Base-by-base conservation (phyloP, 2,797 vertebrate species). In the Monodelphis domestica region DNA sequence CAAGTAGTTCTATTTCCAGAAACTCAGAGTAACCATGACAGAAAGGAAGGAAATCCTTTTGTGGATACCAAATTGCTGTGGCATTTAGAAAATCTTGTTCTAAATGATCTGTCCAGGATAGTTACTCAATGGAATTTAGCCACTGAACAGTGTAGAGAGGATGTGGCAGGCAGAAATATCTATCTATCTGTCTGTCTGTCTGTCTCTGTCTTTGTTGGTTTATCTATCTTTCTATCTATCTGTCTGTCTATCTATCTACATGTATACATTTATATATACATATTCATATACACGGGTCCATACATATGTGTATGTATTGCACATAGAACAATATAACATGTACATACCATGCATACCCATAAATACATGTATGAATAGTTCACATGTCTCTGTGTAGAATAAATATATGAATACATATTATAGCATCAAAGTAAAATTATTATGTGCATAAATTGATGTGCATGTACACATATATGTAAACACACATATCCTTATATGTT, bases 61-160 rank as follows among this genome's bases (percentile, higher is more conserved):
- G 89, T 50, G 53, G 54, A 94, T 94, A 63, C 59, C 91, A 95
- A 89, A 95, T 95, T 95, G 92, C 91, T 92, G n/a, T 92, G 90
- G 95, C 95, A 94, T 97, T 97, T 97, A 95, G 95, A 95, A 95
- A 94, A 95, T 87, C 94, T 94, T 96, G 88, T 95, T 95, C 91
- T 95, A 94, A 96, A 95, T 0, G 11, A 92, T 92, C 92, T 95
- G 95, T 94, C 9, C 56, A 95, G 95, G 94, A 88, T 96, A 94
- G 89, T 51, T 90, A 56, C 94, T 95, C 87, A 90, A 90, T 54
- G 89, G 89, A 95, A 96, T 84, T 92, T 90, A 55, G 91, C 70
- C 87, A 55, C 4, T 57, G 53, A 90, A 92, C 15, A 70, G 33
- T 70, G 59, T 70, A 63, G 33, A 15, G 33, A n/a, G 33, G 30